Percentiles rank a stretch among this genome's conserved stretches.
These are phyloP conservation scores for Drosophila simulans DNA, from an alignment of 1,140 invertebrate species.

Conservation along the genomic window DNA sequence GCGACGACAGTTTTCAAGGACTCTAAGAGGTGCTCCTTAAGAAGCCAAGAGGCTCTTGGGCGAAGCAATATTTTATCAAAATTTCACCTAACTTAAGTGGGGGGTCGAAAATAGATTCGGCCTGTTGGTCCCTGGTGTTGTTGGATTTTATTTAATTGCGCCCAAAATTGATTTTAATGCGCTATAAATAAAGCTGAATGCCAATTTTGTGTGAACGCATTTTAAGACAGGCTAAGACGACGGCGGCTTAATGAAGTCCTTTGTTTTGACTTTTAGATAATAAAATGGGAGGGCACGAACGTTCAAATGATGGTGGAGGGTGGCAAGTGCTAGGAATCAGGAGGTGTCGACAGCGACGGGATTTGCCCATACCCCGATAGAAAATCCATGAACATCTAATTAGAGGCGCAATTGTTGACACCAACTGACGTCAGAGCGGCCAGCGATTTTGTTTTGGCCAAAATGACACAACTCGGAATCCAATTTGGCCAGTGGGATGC, in stretches of 20 bases:
- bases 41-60: conserved; percentile 15
- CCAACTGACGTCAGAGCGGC: conserved; percentile 62
- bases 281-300: neutral
- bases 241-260: conserved; percentile 69
- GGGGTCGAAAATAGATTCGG: conserved; percentile 37
- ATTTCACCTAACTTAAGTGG: conserved; percentile 25
- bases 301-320: neutral
- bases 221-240: conserved; percentile 54
- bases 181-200: conserved; percentile 73
- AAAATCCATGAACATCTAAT: conserved; percentile 62
- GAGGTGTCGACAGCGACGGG: conserved; percentile 14
- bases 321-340: conserved; percentile 20
- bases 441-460: conserved; percentile 32
- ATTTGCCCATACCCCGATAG: conserved; percentile 24
- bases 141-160: conserved; percentile 68
- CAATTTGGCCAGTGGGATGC: conserved; percentile 16
- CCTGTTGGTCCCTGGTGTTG: neutral
- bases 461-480: conserved; percentile 38
- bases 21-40: neutral
- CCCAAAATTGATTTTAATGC: conserved; percentile 74
- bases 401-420: conserved; percentile 71
- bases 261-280: conserved; percentile 47
- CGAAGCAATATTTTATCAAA: conserved; percentile 26
- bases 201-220: conserved; percentile 63
- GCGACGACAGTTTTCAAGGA: conserved; percentile 38